Percentiles rank a stretch among this genome's conserved stretches.
Conservation (phyloP, 2,888 invertebrate genomes). For the Drosophila borborema region DNA sequence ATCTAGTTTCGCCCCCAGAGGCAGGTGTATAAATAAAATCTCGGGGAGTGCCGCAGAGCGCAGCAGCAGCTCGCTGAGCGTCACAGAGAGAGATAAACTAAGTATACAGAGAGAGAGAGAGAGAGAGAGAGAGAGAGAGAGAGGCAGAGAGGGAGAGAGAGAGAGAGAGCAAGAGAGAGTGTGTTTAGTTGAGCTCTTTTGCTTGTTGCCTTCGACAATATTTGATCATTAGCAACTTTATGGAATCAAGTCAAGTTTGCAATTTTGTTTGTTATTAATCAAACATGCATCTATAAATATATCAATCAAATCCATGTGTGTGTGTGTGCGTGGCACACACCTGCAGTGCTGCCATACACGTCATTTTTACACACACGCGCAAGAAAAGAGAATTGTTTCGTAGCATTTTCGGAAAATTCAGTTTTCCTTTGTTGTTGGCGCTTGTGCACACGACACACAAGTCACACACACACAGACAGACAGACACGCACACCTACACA, state of each 20-base stretch:
- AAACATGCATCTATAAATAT: slow-evolving; percentile 47
- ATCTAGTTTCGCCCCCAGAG: slow-evolving; percentile 78
- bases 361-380: slow-evolving; percentile 46
- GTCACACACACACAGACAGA: slow-evolving; percentile 43
- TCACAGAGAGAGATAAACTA: slow-evolving; percentile 13
- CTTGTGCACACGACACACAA: slow-evolving; percentile 83
- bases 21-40: slow-evolving; percentile 79
- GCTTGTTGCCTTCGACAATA: slow-evolving; percentile 55
- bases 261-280: slow-evolving; percentile 52
- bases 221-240: slow-evolving; percentile 65
- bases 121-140: neutral
- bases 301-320: slow-evolving; percentile 16
- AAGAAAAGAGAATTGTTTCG: slow-evolving; percentile 28
- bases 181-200: slow-evolving; percentile 3
- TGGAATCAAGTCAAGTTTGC: slow-evolving; percentile 60
- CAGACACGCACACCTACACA: slow-evolving; percentile 13
- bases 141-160: neutral
- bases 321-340: slow-evolving; percentile 51
- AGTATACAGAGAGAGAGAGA: neutral
- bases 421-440: slow-evolving; percentile 61
- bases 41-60: slow-evolving; percentile 53
- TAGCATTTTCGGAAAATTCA: slow-evolving; percentile 44
- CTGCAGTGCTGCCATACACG: slow-evolving; percentile 53
- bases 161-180: slow-evolving; percentile 1
- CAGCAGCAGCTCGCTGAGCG: slow-evolving; percentile 29